These are phyloP conservation scores for Drosophila buzzatii DNA, from an alignment of 2,888 invertebrate genomes.

Conservation along the genomic window DNA sequence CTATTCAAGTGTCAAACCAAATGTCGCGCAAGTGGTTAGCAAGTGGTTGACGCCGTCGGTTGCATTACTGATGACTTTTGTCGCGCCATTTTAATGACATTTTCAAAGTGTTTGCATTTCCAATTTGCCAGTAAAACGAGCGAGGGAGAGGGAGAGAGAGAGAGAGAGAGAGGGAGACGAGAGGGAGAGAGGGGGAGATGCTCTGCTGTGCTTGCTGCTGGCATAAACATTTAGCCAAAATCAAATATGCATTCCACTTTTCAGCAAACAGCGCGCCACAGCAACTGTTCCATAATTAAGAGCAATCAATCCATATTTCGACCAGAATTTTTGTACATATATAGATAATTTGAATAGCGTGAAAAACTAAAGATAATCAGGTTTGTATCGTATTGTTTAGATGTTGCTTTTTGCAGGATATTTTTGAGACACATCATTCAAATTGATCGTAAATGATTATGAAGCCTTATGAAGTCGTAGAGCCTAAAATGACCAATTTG, in stretches of 20 bases:
- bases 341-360: background rate
- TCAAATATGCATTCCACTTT: conserved; percentile 30
- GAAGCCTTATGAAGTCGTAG: background rate
- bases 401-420: background rate
- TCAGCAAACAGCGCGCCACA: background rate
- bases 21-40: conserved; percentile 49
- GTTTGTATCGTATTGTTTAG: background rate
- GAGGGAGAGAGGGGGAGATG: background rate
- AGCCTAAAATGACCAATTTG: background rate
- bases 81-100: conserved; percentile 67
- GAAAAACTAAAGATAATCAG: background rate
- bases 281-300: conserved; percentile 4
- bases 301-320: background rate
- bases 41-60: conserved; percentile 18
- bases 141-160: background rate
- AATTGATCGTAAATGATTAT: too few species aligned
- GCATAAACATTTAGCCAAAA: conserved; percentile 14
- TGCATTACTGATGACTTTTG: conserved; percentile 45
- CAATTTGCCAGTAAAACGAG: conserved; percentile 32
- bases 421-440: background rate
- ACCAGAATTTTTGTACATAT: background rate
- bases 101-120: conserved; percentile 60
- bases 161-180: background rate
- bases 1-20: conserved; percentile 77
- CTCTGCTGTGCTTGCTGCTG: conserved; percentile 5